Conservation (phyloP, 2,888 invertebrate species). For the Galerucella pusilla region DNA sequence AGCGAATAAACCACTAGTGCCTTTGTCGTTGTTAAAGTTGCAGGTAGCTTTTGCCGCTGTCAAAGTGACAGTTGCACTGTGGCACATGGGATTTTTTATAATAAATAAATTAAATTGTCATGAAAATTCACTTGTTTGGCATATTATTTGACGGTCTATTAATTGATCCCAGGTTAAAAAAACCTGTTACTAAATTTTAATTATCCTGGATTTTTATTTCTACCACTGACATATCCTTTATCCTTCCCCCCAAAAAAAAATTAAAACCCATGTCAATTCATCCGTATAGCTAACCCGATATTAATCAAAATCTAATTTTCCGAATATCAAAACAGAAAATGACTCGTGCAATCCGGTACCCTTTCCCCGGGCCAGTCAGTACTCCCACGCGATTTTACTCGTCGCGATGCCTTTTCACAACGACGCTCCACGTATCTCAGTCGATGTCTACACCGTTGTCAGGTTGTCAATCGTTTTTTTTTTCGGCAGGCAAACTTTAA, state of each 20-base stretch:
- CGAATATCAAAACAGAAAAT: not conserved
- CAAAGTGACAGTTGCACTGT: too few species aligned
- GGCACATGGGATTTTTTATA: too few species aligned
- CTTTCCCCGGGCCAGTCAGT: not conserved
- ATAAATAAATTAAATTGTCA: too few species aligned
- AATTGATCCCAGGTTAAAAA: too few species aligned
- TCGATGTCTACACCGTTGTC: conserved; percentile 32
- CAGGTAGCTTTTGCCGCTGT: too few species aligned
- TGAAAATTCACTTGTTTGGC: too few species aligned
- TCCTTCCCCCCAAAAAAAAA: not conserved
- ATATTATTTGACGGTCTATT: too few species aligned
- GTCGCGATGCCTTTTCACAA: not conserved
- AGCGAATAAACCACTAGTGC: too few species aligned
- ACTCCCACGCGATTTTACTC: conserved; percentile 10
- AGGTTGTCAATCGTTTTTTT: conserved; percentile 35
- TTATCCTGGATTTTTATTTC: too few species aligned
- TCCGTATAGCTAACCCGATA: not conserved
- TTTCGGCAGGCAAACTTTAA: conserved; percentile 49
- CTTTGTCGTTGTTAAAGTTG: too few species aligned
- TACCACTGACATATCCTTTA: not conserved
- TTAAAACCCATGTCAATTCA: not conserved
- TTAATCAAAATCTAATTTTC: not conserved
- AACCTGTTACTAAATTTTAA: too few species aligned
- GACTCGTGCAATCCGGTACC: conserved; percentile 11
- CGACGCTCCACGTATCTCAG: conserved; percentile 31